Percentiles rank a stretch among this genome's conserved stretches.
These are phyloP conservation scores for Penaeus monodon DNA, from an alignment of 2,888 invertebrate genomes.

Conservation along the genomic window DNA sequence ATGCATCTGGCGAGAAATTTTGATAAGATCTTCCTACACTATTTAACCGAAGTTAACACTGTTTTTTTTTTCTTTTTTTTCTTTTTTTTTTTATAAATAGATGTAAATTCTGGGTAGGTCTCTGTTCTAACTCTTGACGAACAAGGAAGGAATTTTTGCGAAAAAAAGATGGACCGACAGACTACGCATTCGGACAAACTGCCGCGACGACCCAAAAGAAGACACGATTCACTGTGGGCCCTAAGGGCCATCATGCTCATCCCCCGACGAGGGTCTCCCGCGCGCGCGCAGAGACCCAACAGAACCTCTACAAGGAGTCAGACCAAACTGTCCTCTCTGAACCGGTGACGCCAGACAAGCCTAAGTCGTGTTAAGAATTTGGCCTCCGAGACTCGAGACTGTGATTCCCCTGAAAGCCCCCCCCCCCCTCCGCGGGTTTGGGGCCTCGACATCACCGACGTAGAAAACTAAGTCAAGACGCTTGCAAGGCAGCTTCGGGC, in stretches of 20 bases:
- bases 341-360: background rate
- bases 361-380: constrained; percentile 11
- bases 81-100: no score
- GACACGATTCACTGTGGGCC: constrained; percentile 34
- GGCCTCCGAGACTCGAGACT: constrained; percentile 1
- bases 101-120: constrained; percentile 16
- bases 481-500: no score
- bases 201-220: background rate
- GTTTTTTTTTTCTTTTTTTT: no score
- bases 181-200: constrained; percentile 6
- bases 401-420: constrained; percentile 10
- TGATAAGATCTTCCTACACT: background rate
- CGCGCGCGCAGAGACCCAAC: no score
- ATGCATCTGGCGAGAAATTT: no score
- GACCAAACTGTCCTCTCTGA: no score
- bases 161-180: background rate
- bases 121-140: constrained; percentile 18
- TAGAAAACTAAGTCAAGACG: no score
- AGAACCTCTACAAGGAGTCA: no score
- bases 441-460: background rate
- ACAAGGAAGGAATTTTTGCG: constrained; percentile 15
- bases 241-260: constrained; percentile 9
- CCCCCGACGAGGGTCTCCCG: background rate
- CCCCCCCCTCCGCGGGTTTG: background rate
- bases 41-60: background rate